Percentiles rank a stretch among this genome's conserved stretches.
These are phyloP conservation scores for Tursiops truncatus DNA, from an alignment of 2,113 vertebrate genomes.

Conservation along the genomic window DNA sequence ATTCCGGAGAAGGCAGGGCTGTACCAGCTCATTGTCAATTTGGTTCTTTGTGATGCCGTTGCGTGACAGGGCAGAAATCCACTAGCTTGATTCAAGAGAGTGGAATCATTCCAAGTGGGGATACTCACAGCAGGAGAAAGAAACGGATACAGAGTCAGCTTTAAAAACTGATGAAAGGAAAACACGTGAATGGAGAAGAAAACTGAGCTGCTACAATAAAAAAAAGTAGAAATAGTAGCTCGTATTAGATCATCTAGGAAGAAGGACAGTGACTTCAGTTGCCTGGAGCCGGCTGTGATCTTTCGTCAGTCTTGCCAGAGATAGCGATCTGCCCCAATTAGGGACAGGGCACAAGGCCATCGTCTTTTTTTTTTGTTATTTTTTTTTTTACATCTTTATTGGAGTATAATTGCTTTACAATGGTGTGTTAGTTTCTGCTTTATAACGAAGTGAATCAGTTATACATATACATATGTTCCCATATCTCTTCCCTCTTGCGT, in stretches of 20 bases:
- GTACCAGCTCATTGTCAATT: not conserved
- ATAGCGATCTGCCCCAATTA: rapidly evolving
- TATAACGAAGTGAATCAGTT: too few relatives aligned
- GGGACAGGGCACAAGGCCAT: too few relatives aligned
- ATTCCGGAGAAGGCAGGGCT: not conserved
- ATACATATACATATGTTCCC: too few relatives aligned
- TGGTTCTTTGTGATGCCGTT: not conserved
- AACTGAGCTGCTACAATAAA: not conserved
- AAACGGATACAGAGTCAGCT: not conserved
- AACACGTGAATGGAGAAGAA: not conserved
- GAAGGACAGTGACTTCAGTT: not conserved
- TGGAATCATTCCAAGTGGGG: not conserved
- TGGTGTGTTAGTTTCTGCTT: too few relatives aligned
- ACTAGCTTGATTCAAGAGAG: rapidly evolving
- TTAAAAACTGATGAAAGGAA: not conserved
- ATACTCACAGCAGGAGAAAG: not conserved
- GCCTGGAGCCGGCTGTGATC: rapidly evolving
- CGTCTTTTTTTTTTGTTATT: not conserved
- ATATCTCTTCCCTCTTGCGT: too few relatives aligned
- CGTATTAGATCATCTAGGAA: not conserved
- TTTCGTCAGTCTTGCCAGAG: not conserved
- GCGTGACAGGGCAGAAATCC: rapidly evolving
- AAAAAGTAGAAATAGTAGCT: not conserved
- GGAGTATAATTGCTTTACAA: too few relatives aligned
- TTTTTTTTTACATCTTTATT: too few relatives aligned